phyloP scores from a whole-genome alignment of 2,797 vertebrate genomes.

The Eulemur coronatus region DNA sequence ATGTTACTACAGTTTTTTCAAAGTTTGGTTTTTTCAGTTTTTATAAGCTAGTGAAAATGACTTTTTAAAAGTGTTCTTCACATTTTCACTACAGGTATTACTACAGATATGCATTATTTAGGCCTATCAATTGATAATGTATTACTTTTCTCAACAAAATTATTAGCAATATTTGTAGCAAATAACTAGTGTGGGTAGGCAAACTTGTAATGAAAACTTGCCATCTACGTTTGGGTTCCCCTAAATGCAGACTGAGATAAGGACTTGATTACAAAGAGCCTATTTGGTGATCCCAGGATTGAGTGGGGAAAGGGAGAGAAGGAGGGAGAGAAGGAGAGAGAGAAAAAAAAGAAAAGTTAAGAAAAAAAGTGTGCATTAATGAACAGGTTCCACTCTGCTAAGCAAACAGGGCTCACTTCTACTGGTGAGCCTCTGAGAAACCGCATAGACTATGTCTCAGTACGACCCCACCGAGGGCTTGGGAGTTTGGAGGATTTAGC shows the following conservation, averaged over 20 bases:
- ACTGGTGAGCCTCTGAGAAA: neutral
- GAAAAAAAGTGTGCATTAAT: neutral
- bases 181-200: neutral
- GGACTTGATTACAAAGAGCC: neutral
- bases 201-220: neutral
- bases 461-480: neutral
- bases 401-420: neutral
- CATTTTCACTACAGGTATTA: neutral
- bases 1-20: neutral
- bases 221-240: neutral
- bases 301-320: neutral
- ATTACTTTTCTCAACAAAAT: neutral
- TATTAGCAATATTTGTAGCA: neutral
- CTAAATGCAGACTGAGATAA: neutral
- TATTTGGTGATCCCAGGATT: neutral
- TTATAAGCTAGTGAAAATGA: constrained; percentile 1
- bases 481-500: neutral
- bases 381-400: neutral
- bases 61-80: neutral
- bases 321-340: neutral
- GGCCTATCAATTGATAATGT: neutral
- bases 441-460: rapidly evolving
- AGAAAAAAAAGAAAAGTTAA: neutral
- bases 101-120: neutral
- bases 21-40: neutral